phyloP scores from a whole-genome alignment of 2,797 vertebrate species.

The Rachycentron canadum region DNA sequence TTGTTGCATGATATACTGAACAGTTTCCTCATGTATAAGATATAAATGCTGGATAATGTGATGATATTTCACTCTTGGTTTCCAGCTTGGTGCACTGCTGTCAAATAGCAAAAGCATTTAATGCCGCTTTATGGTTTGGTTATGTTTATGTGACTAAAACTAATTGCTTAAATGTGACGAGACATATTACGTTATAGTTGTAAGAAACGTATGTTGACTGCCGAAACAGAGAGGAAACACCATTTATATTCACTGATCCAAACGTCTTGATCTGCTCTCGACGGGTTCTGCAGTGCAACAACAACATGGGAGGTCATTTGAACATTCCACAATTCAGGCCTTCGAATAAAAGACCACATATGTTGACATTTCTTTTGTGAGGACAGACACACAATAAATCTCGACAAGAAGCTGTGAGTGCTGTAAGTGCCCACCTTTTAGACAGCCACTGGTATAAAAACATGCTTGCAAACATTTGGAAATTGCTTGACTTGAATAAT shows the following conservation, averaged over 20 bases:
- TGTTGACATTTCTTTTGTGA: not conserved
- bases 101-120: too few species aligned
- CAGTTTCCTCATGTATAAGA: too few species aligned
- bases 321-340: not conserved
- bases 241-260: not conserved
- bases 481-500: not conserved
- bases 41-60: too few species aligned
- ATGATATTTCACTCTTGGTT: too few species aligned
- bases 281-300: not conserved
- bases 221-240: not conserved
- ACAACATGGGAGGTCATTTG: not conserved
- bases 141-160: too few species aligned
- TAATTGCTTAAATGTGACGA: not conserved
- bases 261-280: not conserved
- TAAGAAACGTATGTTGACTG: not conserved
- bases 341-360: not conserved
- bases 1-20: not conserved
- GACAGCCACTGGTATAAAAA: not conserved
- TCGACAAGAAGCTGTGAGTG: not conserved
- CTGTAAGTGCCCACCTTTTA: not conserved
- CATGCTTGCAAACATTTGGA: not conserved
- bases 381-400: not conserved
- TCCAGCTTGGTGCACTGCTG: too few species aligned
- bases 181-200: not conserved
- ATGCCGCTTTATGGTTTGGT: too few species aligned